Percentiles rank a stretch among this genome's conserved stretches.
phyloP scores from a whole-genome alignment of 1,140 invertebrate species.

The Agrypnia vestita region DNA sequence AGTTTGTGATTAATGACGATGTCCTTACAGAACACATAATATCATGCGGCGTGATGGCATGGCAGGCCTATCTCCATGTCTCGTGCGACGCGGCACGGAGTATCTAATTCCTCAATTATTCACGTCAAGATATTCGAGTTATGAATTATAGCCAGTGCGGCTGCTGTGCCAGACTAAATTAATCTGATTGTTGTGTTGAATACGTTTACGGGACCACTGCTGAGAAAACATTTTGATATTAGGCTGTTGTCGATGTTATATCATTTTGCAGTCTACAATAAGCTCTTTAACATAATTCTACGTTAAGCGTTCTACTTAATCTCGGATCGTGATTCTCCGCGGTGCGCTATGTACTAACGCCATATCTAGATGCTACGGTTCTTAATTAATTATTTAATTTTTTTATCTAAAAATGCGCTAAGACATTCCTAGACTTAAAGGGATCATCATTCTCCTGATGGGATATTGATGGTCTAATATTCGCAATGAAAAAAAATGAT shows the following conservation, averaged over 20 bases:
- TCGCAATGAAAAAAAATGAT: too few species aligned
- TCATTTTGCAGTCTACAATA: background rate
- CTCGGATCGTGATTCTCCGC: too few species aligned
- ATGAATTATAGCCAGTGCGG: constrained; percentile 33
- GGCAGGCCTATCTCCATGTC: constrained; percentile 3
- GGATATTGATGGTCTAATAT: too few species aligned
- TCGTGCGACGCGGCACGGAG: constrained; percentile 4
- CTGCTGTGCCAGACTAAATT: constrained; percentile 1
- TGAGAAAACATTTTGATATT: constrained; percentile 4
- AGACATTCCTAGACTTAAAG: too few species aligned
- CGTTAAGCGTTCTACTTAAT: too few species aligned
- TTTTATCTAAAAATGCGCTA: too few species aligned
- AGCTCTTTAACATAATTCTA: background rate
- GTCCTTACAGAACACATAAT: constrained; percentile 3
- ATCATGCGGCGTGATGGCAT: background rate
- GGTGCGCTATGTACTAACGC: too few species aligned
- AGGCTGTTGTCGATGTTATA: background rate
- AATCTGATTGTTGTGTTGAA: constrained; percentile 30
- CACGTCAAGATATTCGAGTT: constrained; percentile 31
- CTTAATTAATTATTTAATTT: too few species aligned
- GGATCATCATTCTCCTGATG: too few species aligned
- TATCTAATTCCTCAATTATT: constrained; percentile 38
- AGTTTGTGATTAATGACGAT: constrained; percentile 3
- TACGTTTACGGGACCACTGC: background rate
- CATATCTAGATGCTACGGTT: too few species aligned